Percentiles rank a stretch among this genome's conserved stretches.
phyloP scores from a whole-genome alignment of 2,113 vertebrate species.

The Hyaena hyaena region DNA sequence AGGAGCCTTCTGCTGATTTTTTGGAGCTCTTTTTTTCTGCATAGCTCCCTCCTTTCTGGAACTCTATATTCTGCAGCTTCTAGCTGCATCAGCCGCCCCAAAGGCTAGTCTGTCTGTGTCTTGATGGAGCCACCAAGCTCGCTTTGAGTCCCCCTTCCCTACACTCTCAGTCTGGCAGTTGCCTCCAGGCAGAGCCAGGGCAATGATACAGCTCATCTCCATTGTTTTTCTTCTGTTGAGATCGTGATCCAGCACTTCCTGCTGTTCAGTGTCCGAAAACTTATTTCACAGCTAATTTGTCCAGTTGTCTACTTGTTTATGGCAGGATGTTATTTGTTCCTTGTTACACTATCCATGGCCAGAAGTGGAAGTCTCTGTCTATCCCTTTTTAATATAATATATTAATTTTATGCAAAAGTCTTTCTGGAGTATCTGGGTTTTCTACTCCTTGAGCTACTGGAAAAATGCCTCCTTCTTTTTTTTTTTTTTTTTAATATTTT shows the following conservation, averaged over 20 bases:
- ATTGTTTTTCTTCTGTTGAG: background rate
- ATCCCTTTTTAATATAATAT: background rate
- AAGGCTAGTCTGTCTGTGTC: background rate
- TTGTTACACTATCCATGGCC: background rate
- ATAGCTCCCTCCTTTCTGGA: background rate
- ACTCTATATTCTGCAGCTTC: background rate
- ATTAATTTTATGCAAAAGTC: background rate
- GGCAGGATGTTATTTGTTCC: background rate
- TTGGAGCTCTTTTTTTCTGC: background rate
- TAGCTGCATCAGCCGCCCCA: background rate
- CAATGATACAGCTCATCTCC: background rate
- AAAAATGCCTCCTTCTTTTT: conserved; percentile 39
- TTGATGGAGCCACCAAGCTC: background rate
- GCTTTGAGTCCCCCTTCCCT: background rate
- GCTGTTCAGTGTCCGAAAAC: background rate
- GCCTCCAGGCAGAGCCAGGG: background rate
- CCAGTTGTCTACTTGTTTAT: background rate
- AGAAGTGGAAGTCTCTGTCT: background rate
- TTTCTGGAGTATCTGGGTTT: background rate
- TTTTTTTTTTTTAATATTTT: too few species aligned
- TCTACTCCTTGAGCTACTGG: background rate
- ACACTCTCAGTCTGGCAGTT: background rate
- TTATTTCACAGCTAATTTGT: background rate
- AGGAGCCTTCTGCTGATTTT: background rate
- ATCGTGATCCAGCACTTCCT: background rate